A percentile compares a stretch with the other conserved stretches of the same genome.
Evolutionary conservation across 2,113 vertebrate genomes (phyloP).

Genomic region (Ornithorhynchus anatinus): DNA sequence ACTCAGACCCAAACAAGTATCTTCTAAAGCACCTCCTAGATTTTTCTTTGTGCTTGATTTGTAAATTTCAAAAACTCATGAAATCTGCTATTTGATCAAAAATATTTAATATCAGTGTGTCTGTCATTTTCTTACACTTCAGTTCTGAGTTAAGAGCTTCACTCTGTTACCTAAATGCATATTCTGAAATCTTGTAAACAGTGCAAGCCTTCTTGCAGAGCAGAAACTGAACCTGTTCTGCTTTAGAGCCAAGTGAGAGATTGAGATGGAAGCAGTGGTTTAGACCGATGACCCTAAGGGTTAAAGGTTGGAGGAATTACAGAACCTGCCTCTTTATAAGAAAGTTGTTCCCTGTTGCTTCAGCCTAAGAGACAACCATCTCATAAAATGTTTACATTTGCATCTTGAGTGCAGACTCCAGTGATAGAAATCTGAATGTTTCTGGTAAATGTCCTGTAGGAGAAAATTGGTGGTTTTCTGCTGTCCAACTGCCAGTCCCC

Average conservation of each 20-base stretch:
- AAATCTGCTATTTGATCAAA: too few species aligned
- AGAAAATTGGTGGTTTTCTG: not conserved
- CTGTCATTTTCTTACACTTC: too few species aligned
- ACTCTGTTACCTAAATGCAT: too few species aligned
- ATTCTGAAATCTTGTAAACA: too few species aligned
- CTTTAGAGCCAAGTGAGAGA: slow-evolving; percentile 12
- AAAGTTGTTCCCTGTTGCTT: slow-evolving; percentile 29
- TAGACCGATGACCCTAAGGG: slow-evolving; percentile 30
- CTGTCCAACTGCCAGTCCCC: not conserved
- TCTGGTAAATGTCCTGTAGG: not conserved
- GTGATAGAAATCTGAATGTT: not conserved
- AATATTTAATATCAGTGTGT: too few species aligned
- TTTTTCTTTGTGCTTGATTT: too few species aligned
- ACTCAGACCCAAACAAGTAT: too few species aligned
- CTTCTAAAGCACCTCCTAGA: too few species aligned
- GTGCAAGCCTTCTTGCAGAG: too few species aligned
- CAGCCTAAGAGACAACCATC: slow-evolving; percentile 40
- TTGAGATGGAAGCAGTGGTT: slow-evolving; percentile 4
- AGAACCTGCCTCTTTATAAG: slow-evolving; percentile 17
- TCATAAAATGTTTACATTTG: slow-evolving; percentile 39
- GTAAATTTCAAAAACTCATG: too few species aligned
- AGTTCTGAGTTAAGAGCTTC: too few species aligned
- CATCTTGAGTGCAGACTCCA: slow-evolving; percentile 34
- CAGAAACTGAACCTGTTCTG: too few species aligned
- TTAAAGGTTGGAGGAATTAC: not conserved